Base-by-base conservation (phyloP, 2,113 vertebrate species). In the Lanius ludovicianus region DNA sequence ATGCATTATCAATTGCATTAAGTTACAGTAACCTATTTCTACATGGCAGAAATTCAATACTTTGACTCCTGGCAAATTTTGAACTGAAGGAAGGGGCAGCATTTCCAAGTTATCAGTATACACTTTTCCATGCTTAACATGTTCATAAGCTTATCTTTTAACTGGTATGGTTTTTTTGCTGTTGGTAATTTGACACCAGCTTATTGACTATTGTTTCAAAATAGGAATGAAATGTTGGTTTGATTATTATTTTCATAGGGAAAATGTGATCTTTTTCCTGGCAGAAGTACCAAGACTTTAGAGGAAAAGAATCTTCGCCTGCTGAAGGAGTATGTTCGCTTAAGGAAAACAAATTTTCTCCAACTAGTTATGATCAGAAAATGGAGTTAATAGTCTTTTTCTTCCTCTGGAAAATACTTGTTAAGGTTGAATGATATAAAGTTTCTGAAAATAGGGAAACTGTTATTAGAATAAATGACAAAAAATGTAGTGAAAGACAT, bases 391-490 rank as follows among this genome's bases (percentile, higher is more conserved):
- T 82, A 62, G 39, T 78, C 49, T 84, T 92, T 90, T 92, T 92
- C 22, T 94, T n/a, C 60, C 63, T 78, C 76, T 92, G 94, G 76
- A 93, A 92, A 90, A 91, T 53, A 84, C 30, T 71, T 87, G 63
- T 84, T 92, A 93, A 94, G 20, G 41, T 30, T 90, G 76, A 95
- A 68, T 76, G 69, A 92, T 87, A 70, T 2, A 46, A 93, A 87
- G 27, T 90, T 96, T 87, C 88, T 93, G 86, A 96, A 97, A 96
- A 94, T 89, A 95, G 79, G 35, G 56, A 50, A 89, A 60, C 65
- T 79, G 64, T 87, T 94, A 90, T 67, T 90, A 95, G 76, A 95
- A 89, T 73, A 94, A 94, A 84, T 75, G 78, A 73, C 79, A 89
- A 89, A 95, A 95, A 90, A 52, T 44, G 3, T 86, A 86, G 33